Percentiles rank a stretch among this genome's conserved stretches.
Evolutionary conservation across 2,113 vertebrate genomes (phyloP).

Genomic region (Acrocephalus kingi): DNA sequence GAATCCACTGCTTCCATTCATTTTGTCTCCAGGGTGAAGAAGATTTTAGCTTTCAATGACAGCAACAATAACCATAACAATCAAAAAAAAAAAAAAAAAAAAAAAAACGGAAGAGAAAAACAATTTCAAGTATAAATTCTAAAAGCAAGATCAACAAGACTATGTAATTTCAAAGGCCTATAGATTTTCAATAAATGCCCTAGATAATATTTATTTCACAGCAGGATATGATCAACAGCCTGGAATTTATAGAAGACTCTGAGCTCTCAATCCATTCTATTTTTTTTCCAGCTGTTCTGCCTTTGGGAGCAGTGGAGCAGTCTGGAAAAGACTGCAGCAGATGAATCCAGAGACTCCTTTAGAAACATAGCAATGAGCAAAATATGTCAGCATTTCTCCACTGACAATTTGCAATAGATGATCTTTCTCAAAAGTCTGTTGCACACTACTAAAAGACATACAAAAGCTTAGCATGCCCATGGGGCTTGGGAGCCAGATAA

Average conservation of each 20-base stretch:
- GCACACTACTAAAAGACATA: neutral
- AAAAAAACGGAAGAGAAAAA: neutral
- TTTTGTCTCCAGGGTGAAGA: neutral
- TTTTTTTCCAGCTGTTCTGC: slow-evolving; percentile 17
- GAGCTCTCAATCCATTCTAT: neutral
- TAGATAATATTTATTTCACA: slow-evolving; percentile 30
- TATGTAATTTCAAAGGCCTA: slow-evolving; percentile 1
- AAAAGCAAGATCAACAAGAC: neutral
- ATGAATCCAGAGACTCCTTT: slow-evolving; percentile 21
- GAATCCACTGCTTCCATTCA: neutral
- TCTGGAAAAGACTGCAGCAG: slow-evolving; percentile 24
- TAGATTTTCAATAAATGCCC: slow-evolving; percentile 20
- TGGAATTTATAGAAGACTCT: neutral
- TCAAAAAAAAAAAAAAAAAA: neutral
- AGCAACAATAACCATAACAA: neutral
- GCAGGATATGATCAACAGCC: neutral
- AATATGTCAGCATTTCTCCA: slow-evolving; percentile 13
- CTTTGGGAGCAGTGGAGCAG: slow-evolving; percentile 14
- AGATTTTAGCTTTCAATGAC: neutral
- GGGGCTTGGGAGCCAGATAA: slow-evolving; percentile 28
- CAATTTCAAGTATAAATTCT: neutral
- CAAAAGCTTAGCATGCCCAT: slow-evolving; percentile 5
- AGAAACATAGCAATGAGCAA: slow-evolving; percentile 26
- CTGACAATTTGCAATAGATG: slow-evolving; percentile 31
- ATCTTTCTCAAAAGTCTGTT: slow-evolving; percentile 38